Evolutionary conservation across 2,888 invertebrate genomes (phyloP), one percentile per base, ranked within the genome.

Genomic region (Pollenia amentaria): DNA sequence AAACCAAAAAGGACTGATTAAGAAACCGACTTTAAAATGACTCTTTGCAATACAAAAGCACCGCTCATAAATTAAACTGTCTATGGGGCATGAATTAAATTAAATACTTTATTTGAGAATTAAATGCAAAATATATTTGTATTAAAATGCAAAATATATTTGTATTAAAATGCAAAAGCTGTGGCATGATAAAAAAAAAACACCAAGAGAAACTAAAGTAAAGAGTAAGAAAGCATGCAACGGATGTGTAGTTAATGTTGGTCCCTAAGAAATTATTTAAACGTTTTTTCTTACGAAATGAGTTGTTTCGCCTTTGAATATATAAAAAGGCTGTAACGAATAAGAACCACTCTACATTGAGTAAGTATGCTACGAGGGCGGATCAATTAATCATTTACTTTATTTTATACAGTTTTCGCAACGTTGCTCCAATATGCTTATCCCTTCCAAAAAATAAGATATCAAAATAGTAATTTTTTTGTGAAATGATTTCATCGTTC

Each of bases 51-150:
- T 76, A 72, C 70, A 72, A 76, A 76, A 67, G 76, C 76, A 72
- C 60, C 76, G 80, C 76, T 73, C 86, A 77, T 84, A 87, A 84
- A 87, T 89, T 89, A 89, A 88, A 89, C 78, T 89, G 90, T 90
- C 88, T 91, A 89, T 89, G 89, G 29, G 89, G 89, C 89, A 89
- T 88, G 88, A 91, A 89, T 90, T 91, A 91, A 91, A 88, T 90
- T 90, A 90, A 88, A 90, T 89, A 91, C 88, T 91, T 92, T 92
- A 91, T 91, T 89, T 88, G 85, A 89, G 87, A 90, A 90, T 89
- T 90, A 89, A 91, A 89, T 89, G 89, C 85, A 75, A 89, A 90
- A 90, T 90, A 89, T 90, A 91, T 90, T 92, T 89, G 73, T 70
- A 81, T 84, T 80, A 83, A 83, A 72, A 87, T 69, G 69, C 48